Evolutionary conservation across 2,113 vertebrate species (phyloP), one percentile per base, ranked within the genome.

Genomic region (Lethenteron camtschaticum): DNA sequence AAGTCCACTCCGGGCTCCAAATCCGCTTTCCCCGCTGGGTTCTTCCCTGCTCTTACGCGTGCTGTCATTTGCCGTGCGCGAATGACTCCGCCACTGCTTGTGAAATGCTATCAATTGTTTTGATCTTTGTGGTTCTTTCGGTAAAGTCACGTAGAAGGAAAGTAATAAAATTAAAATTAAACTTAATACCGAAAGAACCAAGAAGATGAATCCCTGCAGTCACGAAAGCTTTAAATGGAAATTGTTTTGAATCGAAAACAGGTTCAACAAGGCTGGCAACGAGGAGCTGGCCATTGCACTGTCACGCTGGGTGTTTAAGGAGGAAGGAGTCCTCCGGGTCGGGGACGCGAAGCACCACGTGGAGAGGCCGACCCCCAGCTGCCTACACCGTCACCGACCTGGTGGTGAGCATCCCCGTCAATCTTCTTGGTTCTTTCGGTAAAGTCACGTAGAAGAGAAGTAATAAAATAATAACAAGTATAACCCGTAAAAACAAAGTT

Each of bases 301-400:
- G 72, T 90, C 92, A 2, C 85, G 85, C 72, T 99, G 94, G 94
- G 94, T 97, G 75, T 99, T 99, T 79, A 99, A 99, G 75, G 92
- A 99, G 76, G 90, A 96, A 4, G 94, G 94, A 0, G 92, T 99
- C 58, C 86, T 99, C 55, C 81, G 94, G 0, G 94, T 96, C 3
- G 92, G 94, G 2, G 83, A 84, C 0, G 90, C 96, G 70, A 84
- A 85, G 71, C 92, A 99, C 77, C 90, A 95, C 0, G 90, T 95
- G 10, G 89, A 9, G 90, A 99, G 75, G 77, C 24, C 1, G 24
- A 72, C 0, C 92, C 1, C 94, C 92, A 55, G 83, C 80, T 1
- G 94, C 94, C 69, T 99, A 97, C 78, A 99, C 94, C 0, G 83
- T 99, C 80, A 95, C 87, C 0, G 94, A 99, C 73, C 86, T 96